Evolutionary conservation across 2,888 invertebrate genomes (phyloP).

Genomic region (Amphipoea oculea): DNA sequence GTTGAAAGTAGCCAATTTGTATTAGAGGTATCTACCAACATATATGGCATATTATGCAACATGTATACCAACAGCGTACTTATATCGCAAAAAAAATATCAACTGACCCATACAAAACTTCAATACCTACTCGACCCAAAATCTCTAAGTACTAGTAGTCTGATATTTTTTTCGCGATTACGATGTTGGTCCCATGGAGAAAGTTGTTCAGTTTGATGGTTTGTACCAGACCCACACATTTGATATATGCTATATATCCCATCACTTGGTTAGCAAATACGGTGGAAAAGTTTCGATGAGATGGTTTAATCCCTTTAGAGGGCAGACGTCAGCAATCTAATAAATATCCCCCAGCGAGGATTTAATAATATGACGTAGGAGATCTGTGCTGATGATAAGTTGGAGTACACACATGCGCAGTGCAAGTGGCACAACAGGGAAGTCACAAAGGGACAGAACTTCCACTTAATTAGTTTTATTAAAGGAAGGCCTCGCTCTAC

Average conservation of each 20-base stretch:
- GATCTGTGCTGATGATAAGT: slow-evolving; percentile 27
- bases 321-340: slow-evolving; percentile 29
- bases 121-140: neutral
- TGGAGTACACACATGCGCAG: slow-evolving; percentile 5
- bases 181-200: neutral
- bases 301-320: slow-evolving; percentile 15
- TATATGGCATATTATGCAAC: neutral
- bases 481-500: slow-evolving; percentile 48
- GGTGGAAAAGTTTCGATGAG: slow-evolving; percentile 7
- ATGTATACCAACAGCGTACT: neutral
- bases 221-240: neutral
- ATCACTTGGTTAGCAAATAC: neutral
- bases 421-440: slow-evolving; percentile 9
- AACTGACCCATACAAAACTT: neutral
- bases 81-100: neutral
- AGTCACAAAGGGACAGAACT: slow-evolving; percentile 21
- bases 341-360: slow-evolving; percentile 16
- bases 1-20: neutral
- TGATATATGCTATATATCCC: neutral
- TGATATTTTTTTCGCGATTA: neutral
- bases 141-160: too few species aligned
- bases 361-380: slow-evolving; percentile 8
- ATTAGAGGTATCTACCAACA: neutral
- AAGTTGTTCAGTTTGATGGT: neutral
- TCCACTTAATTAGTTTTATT: slow-evolving; percentile 57